Evolutionary conservation across 64 coral and sea anemone genomes (phyloP).

Genomic region (Exaiptasia diaphana): DNA sequence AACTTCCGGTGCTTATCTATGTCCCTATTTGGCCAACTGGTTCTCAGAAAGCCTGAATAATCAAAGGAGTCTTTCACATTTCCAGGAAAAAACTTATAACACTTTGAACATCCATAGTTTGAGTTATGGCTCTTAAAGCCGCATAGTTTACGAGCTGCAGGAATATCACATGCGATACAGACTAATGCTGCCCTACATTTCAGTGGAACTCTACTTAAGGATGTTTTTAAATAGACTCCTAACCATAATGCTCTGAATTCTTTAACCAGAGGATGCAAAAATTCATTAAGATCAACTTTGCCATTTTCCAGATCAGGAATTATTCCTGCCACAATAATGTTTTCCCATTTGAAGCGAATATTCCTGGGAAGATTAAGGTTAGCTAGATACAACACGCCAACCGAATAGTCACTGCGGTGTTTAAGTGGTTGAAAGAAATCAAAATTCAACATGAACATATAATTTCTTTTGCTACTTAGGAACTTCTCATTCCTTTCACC

Average conservation of each 20-base stretch:
- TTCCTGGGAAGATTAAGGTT: background rate
- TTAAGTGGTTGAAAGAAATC: too few species aligned
- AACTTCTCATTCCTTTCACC: too few species aligned
- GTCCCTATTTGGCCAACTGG: background rate
- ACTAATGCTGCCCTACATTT: background rate
- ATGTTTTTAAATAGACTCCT: background rate
- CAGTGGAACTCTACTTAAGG: background rate
- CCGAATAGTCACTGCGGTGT: too few species aligned
- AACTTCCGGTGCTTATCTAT: slow-evolving; percentile 19
- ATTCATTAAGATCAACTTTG: background rate
- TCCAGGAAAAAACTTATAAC: slow-evolving; percentile 47
- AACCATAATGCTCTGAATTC: background rate
- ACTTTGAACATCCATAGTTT: slow-evolving; percentile 36
- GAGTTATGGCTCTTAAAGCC: slow-evolving; percentile 37
- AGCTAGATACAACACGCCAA: background rate
- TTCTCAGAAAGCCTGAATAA: slow-evolving; percentile 37
- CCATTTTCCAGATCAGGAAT: background rate
- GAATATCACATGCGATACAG: slow-evolving; percentile 13
- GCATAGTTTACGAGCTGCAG: background rate
- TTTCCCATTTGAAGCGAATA: slow-evolving; percentile 9
- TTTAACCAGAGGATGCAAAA: background rate
- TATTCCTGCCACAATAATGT: slow-evolving; percentile 2
- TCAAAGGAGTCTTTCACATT: slow-evolving; percentile 4
- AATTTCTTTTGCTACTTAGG: too few species aligned
- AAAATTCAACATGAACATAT: too few species aligned